Evolutionary conservation across 2,113 vertebrate genomes (phyloP).

Genomic region (Terrapene triunguis): DNA sequence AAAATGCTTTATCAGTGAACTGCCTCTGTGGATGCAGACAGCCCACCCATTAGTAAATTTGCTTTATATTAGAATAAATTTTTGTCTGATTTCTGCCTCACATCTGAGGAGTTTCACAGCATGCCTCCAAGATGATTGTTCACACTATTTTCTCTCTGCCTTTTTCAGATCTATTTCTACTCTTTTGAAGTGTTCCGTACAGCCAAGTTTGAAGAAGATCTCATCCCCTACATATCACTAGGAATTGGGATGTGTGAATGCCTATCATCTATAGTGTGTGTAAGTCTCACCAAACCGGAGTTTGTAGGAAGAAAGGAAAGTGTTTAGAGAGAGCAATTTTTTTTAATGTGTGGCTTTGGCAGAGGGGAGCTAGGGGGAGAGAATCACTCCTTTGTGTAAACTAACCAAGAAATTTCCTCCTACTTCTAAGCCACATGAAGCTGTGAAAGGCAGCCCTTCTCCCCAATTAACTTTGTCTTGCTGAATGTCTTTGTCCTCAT

Average conservation of each 20-base stretch:
- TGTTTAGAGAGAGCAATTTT: background rate
- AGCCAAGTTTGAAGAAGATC: constrained; percentile 81
- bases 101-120: background rate
- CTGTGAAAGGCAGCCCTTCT: background rate
- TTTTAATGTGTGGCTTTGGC: background rate
- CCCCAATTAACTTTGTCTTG: background rate
- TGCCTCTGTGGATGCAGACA: background rate
- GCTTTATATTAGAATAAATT: background rate
- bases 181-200: constrained; percentile 87
- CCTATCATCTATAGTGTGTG: constrained; percentile 74
- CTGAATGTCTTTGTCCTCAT: background rate
- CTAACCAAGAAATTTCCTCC: background rate
- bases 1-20: background rate
- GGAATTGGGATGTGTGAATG: constrained; percentile 87
- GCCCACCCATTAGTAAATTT: background rate
- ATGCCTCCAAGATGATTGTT: background rate
- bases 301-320: background rate
- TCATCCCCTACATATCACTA: constrained; percentile 81
- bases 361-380: background rate
- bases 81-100: background rate
- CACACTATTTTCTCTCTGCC: background rate
- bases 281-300: constrained; percentile 47
- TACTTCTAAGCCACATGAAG: background rate
- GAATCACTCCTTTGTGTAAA: background rate
- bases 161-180: constrained; percentile 89